Base-by-base conservation (phyloP, 2,797 vertebrate species). In the Hyperoplus lanceolatus region DNA sequence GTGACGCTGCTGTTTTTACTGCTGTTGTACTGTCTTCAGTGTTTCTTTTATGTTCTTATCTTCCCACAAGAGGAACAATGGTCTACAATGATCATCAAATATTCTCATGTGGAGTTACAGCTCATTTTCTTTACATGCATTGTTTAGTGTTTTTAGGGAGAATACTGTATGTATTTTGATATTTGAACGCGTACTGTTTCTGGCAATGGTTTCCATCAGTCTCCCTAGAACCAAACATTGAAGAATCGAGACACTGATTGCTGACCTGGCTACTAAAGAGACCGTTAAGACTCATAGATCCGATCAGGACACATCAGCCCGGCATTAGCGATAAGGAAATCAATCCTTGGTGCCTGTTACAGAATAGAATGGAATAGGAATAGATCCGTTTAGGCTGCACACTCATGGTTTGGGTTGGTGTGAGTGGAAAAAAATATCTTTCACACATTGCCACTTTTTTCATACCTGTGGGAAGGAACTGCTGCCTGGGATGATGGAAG, bases 401-500 rank as follows among this genome's bases (percentile, higher is more conserved):
- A 58, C 10, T 55, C 11, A 38, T 69, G 59, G 29, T 46, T 73
- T 56, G 7, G 38, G 63, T 79, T 3, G 15, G 29, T 11, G 2
- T 49, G 45, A 70, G 65, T 66, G 56, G 64, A 41, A 73, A 36
- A 41, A 80, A 74, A 80, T 67, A 57, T 67, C 36, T 77, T 71
- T 85, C 29, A 75, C 77, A 78, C 75, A 38, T 71, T 87, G 77
- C 77, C 80, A 83, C 75, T 65, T 51, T 48, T 71, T 58, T 41
- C 5, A 43, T 53, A 79, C 48, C 68, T 81, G 80, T 29, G 62
- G 70, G 21, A 21, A 21, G 73, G 68, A 15, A 56, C 50, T 1
- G 21, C 65, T 75, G 77, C 63, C 77, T 42, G 73, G 49, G 51
- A 77, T 89, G 88, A 91, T 88, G 86, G 87, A 85, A 84, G 81